Percentiles rank a stretch among this genome's conserved stretches.
Conservation (phyloP, 2,113 vertebrate genomes). For the Scopus umbretta region DNA sequence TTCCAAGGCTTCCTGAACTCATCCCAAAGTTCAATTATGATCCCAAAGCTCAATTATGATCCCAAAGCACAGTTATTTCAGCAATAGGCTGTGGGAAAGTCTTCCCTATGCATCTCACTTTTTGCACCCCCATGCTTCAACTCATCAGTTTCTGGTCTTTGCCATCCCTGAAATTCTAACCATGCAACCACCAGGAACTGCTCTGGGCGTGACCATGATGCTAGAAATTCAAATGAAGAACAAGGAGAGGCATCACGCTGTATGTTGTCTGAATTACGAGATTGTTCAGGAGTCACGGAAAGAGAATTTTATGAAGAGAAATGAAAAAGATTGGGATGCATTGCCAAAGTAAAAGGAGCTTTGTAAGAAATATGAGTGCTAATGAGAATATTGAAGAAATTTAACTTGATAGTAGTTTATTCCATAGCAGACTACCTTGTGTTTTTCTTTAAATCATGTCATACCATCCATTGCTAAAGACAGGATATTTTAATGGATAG, state of each 20-base stretch:
- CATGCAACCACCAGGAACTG: not conserved
- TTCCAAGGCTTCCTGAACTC: not conserved
- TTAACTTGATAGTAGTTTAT: not conserved
- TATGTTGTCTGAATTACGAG: not conserved
- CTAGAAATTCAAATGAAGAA: not conserved
- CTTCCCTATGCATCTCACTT: not conserved
- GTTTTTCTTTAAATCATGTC: not conserved
- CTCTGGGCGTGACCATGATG: accelerated
- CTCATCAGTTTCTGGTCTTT: not conserved
- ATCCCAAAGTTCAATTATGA: not conserved
- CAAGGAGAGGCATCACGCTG: not conserved
- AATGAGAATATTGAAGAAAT: not conserved
- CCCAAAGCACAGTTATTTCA: not conserved
- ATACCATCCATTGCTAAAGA: not conserved
- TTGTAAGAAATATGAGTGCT: not conserved
- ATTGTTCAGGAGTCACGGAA: not conserved
- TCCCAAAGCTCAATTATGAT: not conserved
- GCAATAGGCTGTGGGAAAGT: not conserved
- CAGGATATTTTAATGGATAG: not conserved
- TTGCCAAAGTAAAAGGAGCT: not conserved
- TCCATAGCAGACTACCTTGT: not conserved
- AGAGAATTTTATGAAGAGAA: not conserved
- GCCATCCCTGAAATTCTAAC: not conserved
- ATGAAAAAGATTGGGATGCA: not conserved
- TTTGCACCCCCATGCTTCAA: not conserved